Evolutionary conservation across 1,140 invertebrate species (phyloP).

Genomic region (Epicauta chinensis): DNA sequence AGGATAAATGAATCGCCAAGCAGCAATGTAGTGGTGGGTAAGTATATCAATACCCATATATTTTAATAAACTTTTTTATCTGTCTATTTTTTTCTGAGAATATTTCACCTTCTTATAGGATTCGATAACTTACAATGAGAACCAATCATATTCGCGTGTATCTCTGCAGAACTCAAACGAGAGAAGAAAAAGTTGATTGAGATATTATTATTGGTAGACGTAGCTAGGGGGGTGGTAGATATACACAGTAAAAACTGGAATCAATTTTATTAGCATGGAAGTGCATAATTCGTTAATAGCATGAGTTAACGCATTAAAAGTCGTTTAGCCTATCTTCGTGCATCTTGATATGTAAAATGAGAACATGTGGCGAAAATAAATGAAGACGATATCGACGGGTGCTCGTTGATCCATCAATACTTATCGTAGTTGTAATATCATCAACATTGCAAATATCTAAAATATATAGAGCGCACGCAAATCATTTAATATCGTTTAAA

Average conservation of each 20-base stretch:
- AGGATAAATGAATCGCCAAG: slow-evolving; percentile 23
- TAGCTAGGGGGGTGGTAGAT: no score
- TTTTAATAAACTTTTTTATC: slow-evolving; percentile 19
- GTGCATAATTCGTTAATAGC: slow-evolving; percentile 34
- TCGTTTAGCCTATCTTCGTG: slow-evolving; percentile 36
- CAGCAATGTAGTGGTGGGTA: no score
- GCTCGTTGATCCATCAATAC: slow-evolving; percentile 26
- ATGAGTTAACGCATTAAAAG: slow-evolving; percentile 36
- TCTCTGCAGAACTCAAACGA: no score
- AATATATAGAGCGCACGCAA: not conserved
- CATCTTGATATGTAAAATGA: slow-evolving; percentile 35
- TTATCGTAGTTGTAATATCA: slow-evolving; percentile 20
- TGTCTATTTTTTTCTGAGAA: no score
- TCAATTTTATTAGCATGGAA: slow-evolving; percentile 16
- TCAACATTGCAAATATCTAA: slow-evolving; percentile 22
- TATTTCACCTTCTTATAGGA: slow-evolving; percentile 9
- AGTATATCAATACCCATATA: slow-evolving; percentile 15
- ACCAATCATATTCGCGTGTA: slow-evolving; percentile 28
- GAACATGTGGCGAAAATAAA: slow-evolving; percentile 39
- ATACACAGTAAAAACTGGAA: slow-evolving; percentile 16
- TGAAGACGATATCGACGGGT: slow-evolving; percentile 38
- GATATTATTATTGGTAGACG: slow-evolving; percentile 20
- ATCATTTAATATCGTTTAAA: not conserved
- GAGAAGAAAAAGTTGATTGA: slow-evolving; percentile 24
- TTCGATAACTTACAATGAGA: slow-evolving; percentile 27